Evolutionary conservation across 2,113 vertebrate genomes (phyloP), one percentile per base, ranked within the genome.

Genomic region (Gopherus evgoodei): DNA sequence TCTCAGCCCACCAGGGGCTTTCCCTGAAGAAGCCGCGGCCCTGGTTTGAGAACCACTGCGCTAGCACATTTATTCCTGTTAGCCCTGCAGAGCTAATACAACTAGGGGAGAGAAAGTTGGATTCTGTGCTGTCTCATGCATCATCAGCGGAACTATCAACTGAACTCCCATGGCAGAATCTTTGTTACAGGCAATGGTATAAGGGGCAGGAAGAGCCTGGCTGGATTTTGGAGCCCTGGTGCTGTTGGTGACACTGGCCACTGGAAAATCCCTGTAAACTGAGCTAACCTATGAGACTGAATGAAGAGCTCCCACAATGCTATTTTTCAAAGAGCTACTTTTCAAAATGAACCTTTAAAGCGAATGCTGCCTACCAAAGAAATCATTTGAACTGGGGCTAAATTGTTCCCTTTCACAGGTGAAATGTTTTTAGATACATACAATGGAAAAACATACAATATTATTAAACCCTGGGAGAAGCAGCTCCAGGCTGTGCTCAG

Each of bases 381-480:
- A 97, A 96, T 94, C 91, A 95, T 96, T 96, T 91, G 52, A 78
- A 88, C 69, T 94, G 85, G 89, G 96, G 75, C 89, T 96, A 92
- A 91, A 84, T 62, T 54, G 59, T 90, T 96, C 95, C 93, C 90
- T 94, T 49, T 95, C 90, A 65, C 95, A 95, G 96, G 96, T 96
- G 89, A 96, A 93, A 88, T 91, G 85, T 95, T 96, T 82, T 79
- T 92, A 93, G 88, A 89, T 89, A 97, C 95, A 90, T 93, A 89
- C 81, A 53, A 57, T 93, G 87, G 87, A 86, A 96, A 97, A 96
- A 96, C 84, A 93, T 94, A 86, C 92, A 95, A 44, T 4, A 1
- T 47, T 95, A 27, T 95, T 96, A 95, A 94, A 97, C 86, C 52
- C 75, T 83, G 69, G 25, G 83, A 95, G 76, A 91, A 94, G 85